Evolutionary conservation across 2,113 vertebrate genomes (phyloP).

Genomic region (Accipiter cooperii): DNA sequence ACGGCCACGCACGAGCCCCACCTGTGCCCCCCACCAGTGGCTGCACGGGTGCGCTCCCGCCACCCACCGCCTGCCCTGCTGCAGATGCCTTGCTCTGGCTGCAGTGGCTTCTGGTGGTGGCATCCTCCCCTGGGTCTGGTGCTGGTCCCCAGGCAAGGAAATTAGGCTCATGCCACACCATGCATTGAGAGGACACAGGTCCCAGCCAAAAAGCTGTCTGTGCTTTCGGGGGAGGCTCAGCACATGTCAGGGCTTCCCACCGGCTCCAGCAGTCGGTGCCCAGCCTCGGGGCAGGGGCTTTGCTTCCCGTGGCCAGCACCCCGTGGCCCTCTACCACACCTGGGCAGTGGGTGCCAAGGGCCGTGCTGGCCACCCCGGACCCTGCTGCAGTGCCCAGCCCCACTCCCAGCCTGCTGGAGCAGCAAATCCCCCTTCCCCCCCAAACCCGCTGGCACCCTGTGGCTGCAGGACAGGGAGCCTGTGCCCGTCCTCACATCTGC

Average conservation of each 20-base stretch:
- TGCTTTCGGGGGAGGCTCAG: background rate
- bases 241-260: background rate
- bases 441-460: accelerated
- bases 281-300: background rate
- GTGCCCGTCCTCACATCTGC: accelerated
- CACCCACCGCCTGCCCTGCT: accelerated
- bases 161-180: accelerated
- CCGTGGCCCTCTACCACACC: accelerated
- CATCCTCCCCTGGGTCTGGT: background rate
- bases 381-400: background rate
- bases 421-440: background rate
- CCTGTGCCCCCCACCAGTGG: accelerated
- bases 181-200: accelerated
- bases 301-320: background rate
- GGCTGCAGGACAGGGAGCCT: background rate
- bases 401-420: background rate
- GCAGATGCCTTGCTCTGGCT: no score
- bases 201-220: background rate
- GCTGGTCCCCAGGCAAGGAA: background rate
- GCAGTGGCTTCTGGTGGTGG: background rate
- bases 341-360: background rate
- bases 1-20: accelerated
- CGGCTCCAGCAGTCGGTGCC: accelerated
- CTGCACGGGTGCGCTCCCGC: accelerated
- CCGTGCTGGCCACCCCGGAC: accelerated